Evolutionary conservation across 2,888 invertebrate species (phyloP).

Genomic region (Ophraella communa): DNA sequence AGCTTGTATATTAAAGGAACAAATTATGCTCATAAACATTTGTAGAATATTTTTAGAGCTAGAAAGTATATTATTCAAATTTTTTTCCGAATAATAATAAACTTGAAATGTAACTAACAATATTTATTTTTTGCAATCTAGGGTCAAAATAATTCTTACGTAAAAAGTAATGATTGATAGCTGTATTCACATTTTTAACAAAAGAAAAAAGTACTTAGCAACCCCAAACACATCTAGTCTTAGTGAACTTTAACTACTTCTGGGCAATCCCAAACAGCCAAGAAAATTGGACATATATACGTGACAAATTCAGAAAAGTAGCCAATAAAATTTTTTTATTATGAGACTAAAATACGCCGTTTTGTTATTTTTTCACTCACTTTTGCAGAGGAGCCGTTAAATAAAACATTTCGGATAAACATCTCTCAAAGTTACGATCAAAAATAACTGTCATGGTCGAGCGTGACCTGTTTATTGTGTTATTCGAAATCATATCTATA

Average conservation of each 20-base stretch:
- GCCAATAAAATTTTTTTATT: slow-evolving; percentile 8
- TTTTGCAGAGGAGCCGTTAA: slow-evolving; percentile 1
- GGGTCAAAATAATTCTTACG: too few relatives aligned
- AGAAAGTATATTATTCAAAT: too few relatives aligned
- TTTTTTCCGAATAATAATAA: too few relatives aligned
- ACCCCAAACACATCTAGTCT: background rate
- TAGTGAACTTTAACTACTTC: slow-evolving; percentile 9
- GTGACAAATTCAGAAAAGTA: slow-evolving; percentile 9
- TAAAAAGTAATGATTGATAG: too few relatives aligned
- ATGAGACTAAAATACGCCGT: slow-evolving; percentile 4
- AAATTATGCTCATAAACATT: too few relatives aligned
- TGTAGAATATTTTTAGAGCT: too few relatives aligned
- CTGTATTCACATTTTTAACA: background rate
- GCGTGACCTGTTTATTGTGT: slow-evolving; percentile 9
- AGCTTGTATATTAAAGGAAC: too few relatives aligned
- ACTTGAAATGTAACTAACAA: too few relatives aligned
- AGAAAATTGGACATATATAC: slow-evolving; percentile 1
- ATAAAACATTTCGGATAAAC: slow-evolving; percentile 8
- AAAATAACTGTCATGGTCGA: slow-evolving; percentile 13
- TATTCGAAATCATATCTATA: background rate
- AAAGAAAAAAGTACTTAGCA: background rate
- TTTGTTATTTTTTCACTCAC: slow-evolving; percentile 10
- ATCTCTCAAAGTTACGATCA: slow-evolving; percentile 18
- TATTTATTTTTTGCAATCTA: too few relatives aligned
- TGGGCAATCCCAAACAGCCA: slow-evolving; percentile 1